Evolutionary conservation across 1,140 invertebrate genomes (phyloP).

Genomic region (Lasioglossum baleicum): DNA sequence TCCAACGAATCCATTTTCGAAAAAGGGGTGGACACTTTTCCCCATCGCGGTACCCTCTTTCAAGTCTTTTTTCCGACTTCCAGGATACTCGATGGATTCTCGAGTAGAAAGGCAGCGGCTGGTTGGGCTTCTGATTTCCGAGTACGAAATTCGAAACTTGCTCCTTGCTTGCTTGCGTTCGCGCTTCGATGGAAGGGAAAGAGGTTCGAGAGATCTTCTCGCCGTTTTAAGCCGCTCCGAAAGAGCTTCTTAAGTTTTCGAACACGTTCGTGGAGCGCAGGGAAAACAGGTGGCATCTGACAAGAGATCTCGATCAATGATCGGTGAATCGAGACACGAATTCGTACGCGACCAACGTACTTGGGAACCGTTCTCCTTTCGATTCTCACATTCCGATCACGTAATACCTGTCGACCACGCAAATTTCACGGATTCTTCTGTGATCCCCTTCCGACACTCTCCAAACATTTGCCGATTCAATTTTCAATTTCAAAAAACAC

Average conservation of each 20-base stretch:
- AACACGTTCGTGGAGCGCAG: neutral
- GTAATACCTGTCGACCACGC: constrained; percentile 17
- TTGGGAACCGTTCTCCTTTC: constrained; percentile 30
- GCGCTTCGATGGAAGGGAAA: neutral
- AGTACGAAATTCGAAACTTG: constrained; percentile 4
- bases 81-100: too few relatives aligned
- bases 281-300: neutral
- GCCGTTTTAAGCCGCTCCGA: too few relatives aligned
- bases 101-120: neutral
- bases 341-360: constrained; percentile 27
- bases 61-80: neutral
- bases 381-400: constrained; percentile 14
- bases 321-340: neutral
- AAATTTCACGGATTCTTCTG: constrained; percentile 17
- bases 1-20: neutral
- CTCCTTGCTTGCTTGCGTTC: too few relatives aligned
- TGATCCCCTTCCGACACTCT: neutral
- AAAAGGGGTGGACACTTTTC: neutral
- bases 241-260: neutral
- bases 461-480: neutral
- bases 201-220: neutral
- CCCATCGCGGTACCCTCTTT: neutral
- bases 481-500: too few relatives aligned
- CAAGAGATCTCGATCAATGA: constrained; percentile 23
- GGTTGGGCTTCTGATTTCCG: neutral